Base-by-base conservation (phyloP, 2,888 invertebrate species). In the Clostera curtula region DNA sequence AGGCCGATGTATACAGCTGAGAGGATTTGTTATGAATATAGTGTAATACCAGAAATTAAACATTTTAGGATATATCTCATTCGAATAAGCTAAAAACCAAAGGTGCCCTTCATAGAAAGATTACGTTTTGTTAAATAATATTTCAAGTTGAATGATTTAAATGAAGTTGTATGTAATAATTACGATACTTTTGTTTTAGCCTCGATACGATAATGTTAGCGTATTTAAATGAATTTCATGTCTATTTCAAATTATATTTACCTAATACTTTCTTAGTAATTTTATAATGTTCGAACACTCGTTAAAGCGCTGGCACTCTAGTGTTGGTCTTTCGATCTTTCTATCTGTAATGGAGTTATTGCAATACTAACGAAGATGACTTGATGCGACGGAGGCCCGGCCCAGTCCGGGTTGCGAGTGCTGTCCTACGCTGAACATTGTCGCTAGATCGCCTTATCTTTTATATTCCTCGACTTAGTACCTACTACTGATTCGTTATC, bases 41-140 rank as follows among this genome's bases (percentile, higher is more conserved):
- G 73, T 68, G 65, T 75, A 73, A 69, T 71, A 71, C 53, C 74
- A 73, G 73, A 80, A 80, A 76, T 74, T 67, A 75, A 85, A 80
- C 75, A 76, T 73, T 71, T 72, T 80, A 79, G 80, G 73, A 76
- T 80, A 74, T 83, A 85, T 76, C 71, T 70, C 85, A 86, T 88
- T 83, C 69, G 80, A 74, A 63, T 89, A 90, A 89, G 89, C 89
- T 90, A 88, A 87, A 91, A 91, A 91, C 91, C 91, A 91, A 91
- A 91, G 91, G 91, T 91, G 91, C 91, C 91, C 91, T 91, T 87
- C 87, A 85, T 82, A 83, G 76, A 80, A 79, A 72, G 74, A 80
- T 79, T 82, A 82, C 80, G 80, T 83, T 83, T 77, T 83, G 82
- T 83, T 83, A 71, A 72, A 73, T 73, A 71, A 79, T 80, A 75